Evolutionary conservation across 2,888 invertebrate genomes (phyloP).

Genomic region (Prosapia bicincta): DNA sequence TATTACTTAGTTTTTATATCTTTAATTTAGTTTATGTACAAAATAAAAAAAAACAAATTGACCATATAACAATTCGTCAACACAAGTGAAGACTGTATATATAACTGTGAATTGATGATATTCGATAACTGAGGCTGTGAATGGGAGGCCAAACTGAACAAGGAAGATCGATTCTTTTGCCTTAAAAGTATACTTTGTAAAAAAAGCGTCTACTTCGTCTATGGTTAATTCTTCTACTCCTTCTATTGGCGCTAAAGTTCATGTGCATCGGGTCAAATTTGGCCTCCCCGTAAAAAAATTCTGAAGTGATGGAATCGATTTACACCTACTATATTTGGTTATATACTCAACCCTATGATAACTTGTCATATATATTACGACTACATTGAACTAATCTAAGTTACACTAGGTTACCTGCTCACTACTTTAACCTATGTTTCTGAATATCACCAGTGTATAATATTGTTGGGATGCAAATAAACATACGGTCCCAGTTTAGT

Average conservation of each 20-base stretch:
- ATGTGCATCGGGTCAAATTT: not conserved
- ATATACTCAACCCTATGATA: constrained; percentile 28
- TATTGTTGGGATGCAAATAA: constrained; percentile 9
- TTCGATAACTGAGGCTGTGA: not conserved
- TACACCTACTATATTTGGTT: constrained; percentile 12
- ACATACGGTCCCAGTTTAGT: constrained; percentile 8
- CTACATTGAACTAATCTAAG: constrained; percentile 29
- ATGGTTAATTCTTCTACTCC: not conserved
- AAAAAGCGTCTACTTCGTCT: not conserved
- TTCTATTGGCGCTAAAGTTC: not conserved
- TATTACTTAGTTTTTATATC: not conserved
- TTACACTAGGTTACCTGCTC: constrained; percentile 24
- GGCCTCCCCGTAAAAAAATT: not conserved
- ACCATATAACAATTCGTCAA: constrained; percentile 15
- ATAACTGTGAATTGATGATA: not conserved
- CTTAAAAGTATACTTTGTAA: not conserved
- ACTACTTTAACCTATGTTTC: constrained; percentile 26
- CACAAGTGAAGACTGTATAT: no score
- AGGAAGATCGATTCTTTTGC: not conserved
- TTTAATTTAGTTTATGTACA: constrained; percentile 12
- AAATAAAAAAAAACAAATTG: constrained; percentile 21
- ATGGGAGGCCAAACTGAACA: not conserved
- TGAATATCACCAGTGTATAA: constrained; percentile 29
- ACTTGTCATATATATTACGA: constrained; percentile 28
- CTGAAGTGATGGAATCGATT: not conserved